These are phyloP conservation scores for Zosterops borbonicus DNA, from an alignment of 2,113 vertebrate genomes.

Conservation along the genomic window DNA sequence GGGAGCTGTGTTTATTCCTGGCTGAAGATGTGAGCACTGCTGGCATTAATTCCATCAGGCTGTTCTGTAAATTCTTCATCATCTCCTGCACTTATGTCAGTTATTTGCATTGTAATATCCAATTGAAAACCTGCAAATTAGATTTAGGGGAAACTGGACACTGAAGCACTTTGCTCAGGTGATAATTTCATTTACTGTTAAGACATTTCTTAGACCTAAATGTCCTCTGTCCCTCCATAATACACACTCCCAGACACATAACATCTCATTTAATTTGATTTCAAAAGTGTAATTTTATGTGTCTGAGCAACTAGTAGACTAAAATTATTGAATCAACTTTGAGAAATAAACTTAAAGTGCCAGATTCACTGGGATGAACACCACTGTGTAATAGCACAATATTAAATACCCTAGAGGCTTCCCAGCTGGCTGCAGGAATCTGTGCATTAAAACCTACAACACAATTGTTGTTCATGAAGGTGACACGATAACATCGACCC, in stretches of 20 bases:
- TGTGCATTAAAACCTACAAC: neutral
- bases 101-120: neutral
- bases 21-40: neutral
- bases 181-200: slow-evolving; percentile 31
- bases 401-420: neutral
- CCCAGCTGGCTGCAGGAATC: neutral
- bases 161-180: slow-evolving; percentile 12
- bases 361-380: neutral
- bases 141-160: neutral
- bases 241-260: neutral
- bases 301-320: neutral
- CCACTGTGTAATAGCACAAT: neutral
- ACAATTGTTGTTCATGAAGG: neutral
- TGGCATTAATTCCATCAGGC: neutral
- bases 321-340: neutral
- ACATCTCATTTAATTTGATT: neutral
- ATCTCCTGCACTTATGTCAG: neutral
- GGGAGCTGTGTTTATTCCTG: neutral
- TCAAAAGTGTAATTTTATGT: neutral
- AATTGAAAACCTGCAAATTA: slow-evolving; percentile 9
- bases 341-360: neutral
- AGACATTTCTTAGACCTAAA: neutral
- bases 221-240: neutral
- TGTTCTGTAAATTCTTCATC: neutral
- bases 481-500: neutral